These are phyloP conservation scores for Echeneis naucrates DNA, from an alignment of 2,797 vertebrate genomes.

Conservation along the genomic window DNA sequence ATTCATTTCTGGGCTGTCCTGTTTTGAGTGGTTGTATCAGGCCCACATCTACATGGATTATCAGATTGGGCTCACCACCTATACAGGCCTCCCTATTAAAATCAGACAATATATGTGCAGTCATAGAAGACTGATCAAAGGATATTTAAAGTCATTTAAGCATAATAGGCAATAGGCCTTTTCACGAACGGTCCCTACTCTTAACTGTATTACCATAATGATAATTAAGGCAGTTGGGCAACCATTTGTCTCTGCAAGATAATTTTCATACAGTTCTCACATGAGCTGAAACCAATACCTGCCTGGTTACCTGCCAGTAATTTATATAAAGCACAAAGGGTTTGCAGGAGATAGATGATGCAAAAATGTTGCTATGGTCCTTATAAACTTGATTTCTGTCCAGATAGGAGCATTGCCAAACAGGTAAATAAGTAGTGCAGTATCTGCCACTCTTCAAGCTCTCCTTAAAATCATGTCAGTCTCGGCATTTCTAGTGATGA, in stretches of 20 bases:
- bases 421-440: not conserved
- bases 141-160: too few species aligned
- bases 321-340: not conserved
- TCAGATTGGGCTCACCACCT: too few species aligned
- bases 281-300: not conserved
- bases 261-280: constrained; percentile 28
- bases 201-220: constrained; percentile 13
- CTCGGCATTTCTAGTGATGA: not conserved
- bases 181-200: not conserved
- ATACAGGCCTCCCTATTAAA: too few species aligned
- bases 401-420: not conserved
- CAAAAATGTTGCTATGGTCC: not conserved
- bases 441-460: not conserved
- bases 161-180: constrained; percentile 12
- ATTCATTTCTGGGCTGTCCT: not conserved
- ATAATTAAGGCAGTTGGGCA: constrained; percentile 27
- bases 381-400: not conserved
- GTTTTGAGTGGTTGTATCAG: not conserved
- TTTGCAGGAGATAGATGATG: constrained; percentile 9
- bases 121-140: too few species aligned
- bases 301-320: not conserved
- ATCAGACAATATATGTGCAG: too few species aligned
- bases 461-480: not conserved
- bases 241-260: constrained; percentile 30
- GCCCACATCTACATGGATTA: not conserved